Conservation (phyloP, 2,797 vertebrate genomes). For the Chaetodon trifasciatus region DNA sequence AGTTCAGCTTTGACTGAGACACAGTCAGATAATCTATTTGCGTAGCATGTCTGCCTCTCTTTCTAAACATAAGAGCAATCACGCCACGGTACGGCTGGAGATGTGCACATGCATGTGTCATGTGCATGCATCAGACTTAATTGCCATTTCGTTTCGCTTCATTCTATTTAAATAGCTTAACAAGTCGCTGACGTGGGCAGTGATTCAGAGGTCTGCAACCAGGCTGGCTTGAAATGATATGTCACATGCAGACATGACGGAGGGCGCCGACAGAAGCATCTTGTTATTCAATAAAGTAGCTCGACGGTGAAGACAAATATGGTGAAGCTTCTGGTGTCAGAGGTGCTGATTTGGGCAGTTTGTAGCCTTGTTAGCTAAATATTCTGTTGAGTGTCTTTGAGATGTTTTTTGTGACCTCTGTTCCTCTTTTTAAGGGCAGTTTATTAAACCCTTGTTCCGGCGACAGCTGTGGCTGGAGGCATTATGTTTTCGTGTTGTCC, state of each 20-base stretch:
- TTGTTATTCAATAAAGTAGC: background rate
- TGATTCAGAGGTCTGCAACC: background rate
- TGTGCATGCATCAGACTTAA: too few relatives aligned
- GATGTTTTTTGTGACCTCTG: too few relatives aligned
- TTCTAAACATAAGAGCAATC: conserved; percentile 60
- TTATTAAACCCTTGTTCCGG: too few relatives aligned
- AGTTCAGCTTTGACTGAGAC: conserved; percentile 39
- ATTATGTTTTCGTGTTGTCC: too few relatives aligned
- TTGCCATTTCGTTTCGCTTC: too few relatives aligned
- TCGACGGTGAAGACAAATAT: background rate
- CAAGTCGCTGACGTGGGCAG: background rate
- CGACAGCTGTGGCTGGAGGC: too few relatives aligned
- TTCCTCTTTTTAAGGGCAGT: too few relatives aligned
- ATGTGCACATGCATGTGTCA: background rate
- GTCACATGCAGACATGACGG: background rate
- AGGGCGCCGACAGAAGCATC: background rate
- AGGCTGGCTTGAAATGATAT: background rate
- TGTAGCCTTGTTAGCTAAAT: too few relatives aligned
- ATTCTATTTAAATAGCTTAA: too few relatives aligned
- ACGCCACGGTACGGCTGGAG: conserved; percentile 33
- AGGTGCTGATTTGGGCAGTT: background rate
- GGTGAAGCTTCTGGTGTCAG: background rate
- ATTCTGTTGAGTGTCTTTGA: too few relatives aligned
- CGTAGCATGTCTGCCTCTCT: conserved; percentile 15
- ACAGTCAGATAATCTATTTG: conserved; percentile 33